A percentile compares a stretch with the other conserved stretches of the same genome.
Conservation (phyloP, 2,888 invertebrate species). For the Diadegma fenestrale region DNA sequence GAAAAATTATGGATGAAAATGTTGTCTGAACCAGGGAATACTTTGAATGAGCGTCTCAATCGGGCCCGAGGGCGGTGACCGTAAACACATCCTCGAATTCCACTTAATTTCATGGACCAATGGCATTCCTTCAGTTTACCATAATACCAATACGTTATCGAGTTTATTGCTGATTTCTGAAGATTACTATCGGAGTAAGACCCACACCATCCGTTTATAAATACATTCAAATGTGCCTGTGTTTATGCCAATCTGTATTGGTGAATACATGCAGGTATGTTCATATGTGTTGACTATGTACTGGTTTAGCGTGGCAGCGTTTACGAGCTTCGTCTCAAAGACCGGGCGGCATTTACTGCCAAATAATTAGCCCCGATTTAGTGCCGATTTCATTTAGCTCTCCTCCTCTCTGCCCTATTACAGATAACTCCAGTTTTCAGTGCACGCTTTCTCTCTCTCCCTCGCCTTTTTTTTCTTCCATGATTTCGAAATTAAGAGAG, state of each 20-base stretch:
- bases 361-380: conserved; percentile 84
- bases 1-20: neutral
- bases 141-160: conserved; percentile 73
- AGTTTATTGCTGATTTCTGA: conserved; percentile 79
- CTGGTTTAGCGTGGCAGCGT: conserved; percentile 64
- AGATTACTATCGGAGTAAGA: conserved; percentile 78
- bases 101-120: conserved; percentile 55
- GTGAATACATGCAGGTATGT: conserved; percentile 10
- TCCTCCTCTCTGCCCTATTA: conserved; percentile 63
- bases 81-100: conserved; percentile 58
- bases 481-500: conserved; percentile 50
- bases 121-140: conserved; percentile 29
- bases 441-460: conserved; percentile 30
- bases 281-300: conserved; percentile 24
- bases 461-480: conserved; percentile 28
- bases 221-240: conserved; percentile 8
- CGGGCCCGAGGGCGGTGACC: conserved; percentile 50
- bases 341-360: conserved; percentile 78
- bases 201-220: conserved; percentile 15
- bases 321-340: conserved; percentile 65
- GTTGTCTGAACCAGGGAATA: neutral
- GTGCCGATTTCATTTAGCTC: conserved; percentile 75
- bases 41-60: conserved; percentile 17
- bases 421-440: conserved; percentile 64
- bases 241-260: conserved; percentile 7